Evolutionary conservation across 2,797 vertebrate species (phyloP), one percentile per base, ranked within the genome.

Genomic region (Erithacus rubecula): DNA sequence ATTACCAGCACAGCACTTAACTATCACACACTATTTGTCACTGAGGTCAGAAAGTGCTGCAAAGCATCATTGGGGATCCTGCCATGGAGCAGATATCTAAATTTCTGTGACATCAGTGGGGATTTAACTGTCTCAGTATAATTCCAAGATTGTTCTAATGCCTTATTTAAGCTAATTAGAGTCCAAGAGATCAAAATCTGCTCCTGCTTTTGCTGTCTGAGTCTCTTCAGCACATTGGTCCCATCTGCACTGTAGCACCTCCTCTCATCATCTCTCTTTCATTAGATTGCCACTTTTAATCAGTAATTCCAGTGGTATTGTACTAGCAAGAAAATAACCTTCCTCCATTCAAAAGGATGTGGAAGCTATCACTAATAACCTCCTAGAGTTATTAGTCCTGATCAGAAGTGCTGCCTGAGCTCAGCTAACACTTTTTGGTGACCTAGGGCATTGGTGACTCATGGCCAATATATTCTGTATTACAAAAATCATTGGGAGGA

Each of bases 241-340:
- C 75, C 63, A 71, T 91, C 67, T 93, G 62, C 76, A 37, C 41
- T 70, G 44, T 39, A 74, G 37, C 41, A 77, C 39, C 68, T 85
- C 71, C 51, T 87, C 49, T 47, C 21, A 47, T 91, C 83, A 55
- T 68, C 53, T 91, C 41, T 36, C 68, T 89, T 92, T 91, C 46
- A 55, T 93, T 62, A 83, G 47, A 83, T 72, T 83, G 65, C n/a
- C 63, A 60, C 46, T 83, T 89, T 74, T 93, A 90, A 93, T 92
- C 79, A 89, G 77, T 75, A 92, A 52, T 87, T 92, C 72, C 46
- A 53, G 55, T 44, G 21, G 46, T 81, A 60, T 62, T 4, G 0
- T 70, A 64, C 32, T 65, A 55, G 27, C 32, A 79, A 84, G 68
- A 80, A 94, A 90, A 84, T 56, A 82, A 44, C 68, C 49, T 83